Base-by-base conservation (phyloP, 2,113 vertebrate genomes). In the Cettia cetti region DNA sequence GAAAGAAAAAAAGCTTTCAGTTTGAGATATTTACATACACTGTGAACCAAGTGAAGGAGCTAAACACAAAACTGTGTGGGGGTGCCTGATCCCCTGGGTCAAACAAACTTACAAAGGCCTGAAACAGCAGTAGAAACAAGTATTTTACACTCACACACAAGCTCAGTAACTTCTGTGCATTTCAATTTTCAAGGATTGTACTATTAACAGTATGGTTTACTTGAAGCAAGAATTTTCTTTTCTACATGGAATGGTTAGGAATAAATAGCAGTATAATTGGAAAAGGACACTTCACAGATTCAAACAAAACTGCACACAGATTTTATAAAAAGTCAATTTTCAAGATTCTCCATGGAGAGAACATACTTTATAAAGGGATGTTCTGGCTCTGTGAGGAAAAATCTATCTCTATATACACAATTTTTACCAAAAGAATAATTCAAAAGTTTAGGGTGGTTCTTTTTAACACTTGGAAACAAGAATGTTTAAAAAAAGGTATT, bases 1-100 rank as follows among this genome's bases (percentile, higher is more conserved):
- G 33, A n/a, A 59, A 23, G 7, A 40, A 33, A 39, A 45, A 44
- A 74, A 37, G 16, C 39, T 63, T 69, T 27, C 37, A 15, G 18
- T 89, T 26, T 65, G 69, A 95, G 91, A 65, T 14, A 22, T 81
- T 82, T 42, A 90, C 54, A 92, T 59, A 50, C 59, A 74, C 44
- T n/a, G 21, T 65, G 21, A 9, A 90, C 86, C 87, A 97, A 88
- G 86, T 92, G 84, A 94, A 91, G 90, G 89, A 96, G 91, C 80
- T 96, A 95, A 94, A 86, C 17, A 80, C 31, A 50, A n/a, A 69
- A 37, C 3, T 28, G 75, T 54, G 45, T 74, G 39, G 40, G 42
- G 91, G 28, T 6, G 82, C 40, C 68, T 54, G 66, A 94, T 76
- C 11, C 52, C 11, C 15, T 66, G 49, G 28, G 37, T 69, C 64